Percentiles rank a stretch among this genome's conserved stretches.
These are phyloP conservation scores for Tenebrio molitor DNA, from an alignment of 1,140 invertebrate genomes.

Conservation along the genomic window DNA sequence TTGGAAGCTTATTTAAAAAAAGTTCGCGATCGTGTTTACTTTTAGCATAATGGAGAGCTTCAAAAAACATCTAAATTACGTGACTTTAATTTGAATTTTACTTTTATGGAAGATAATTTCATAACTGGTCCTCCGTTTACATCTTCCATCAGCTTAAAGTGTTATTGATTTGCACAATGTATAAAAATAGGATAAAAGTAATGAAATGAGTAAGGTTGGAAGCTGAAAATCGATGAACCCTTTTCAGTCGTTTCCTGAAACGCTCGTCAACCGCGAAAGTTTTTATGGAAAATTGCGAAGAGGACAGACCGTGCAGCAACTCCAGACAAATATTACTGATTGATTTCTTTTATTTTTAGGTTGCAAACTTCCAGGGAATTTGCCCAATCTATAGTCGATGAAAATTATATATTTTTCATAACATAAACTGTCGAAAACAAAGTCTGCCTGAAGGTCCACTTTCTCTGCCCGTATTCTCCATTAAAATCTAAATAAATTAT, in stretches of 20 bases:
- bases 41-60: background rate
- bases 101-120: background rate
- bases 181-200: constrained; percentile 38
- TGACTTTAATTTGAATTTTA: background rate
- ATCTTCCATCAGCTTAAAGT: constrained; percentile 36
- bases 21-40: too few species aligned
- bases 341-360: constrained; percentile 36
- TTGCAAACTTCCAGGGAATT: background rate
- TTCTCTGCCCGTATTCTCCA: background rate
- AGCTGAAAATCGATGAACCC: constrained; percentile 39
- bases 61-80: background rate
- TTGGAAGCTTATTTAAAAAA: too few species aligned
- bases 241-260: constrained; percentile 37
- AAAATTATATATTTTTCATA: constrained; percentile 21
- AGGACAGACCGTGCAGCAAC: background rate
- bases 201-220: constrained; percentile 34
- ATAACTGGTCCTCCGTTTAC: constrained; percentile 10
- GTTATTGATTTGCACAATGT: constrained; percentile 38
- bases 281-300: constrained; percentile 26
- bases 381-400: background rate
- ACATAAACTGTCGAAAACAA: constrained; percentile 4
- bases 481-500: constrained; percentile 23
- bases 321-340: constrained; percentile 30
- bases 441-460: background rate
- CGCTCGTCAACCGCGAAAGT: constrained; percentile 25